Evolutionary conservation across 1,140 invertebrate species (phyloP).

Genomic region (Xylocopa sonorina): DNA sequence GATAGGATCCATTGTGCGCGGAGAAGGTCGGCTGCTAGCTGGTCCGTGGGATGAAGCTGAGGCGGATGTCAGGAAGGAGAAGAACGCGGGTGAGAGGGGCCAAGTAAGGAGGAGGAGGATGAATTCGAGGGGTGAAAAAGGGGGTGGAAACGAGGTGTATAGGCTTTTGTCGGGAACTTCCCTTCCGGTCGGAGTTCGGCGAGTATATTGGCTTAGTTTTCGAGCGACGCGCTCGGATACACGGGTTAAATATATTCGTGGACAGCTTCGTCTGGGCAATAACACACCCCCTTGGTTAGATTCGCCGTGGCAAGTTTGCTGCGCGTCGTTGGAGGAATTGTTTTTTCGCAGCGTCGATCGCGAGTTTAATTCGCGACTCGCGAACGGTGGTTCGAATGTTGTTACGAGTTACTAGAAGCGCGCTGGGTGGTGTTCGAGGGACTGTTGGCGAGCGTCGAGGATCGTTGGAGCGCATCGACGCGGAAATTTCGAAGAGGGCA

Average conservation of each 20-base stretch:
- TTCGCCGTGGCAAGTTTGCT: not conserved
- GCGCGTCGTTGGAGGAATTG: not conserved
- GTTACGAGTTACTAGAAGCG: not conserved
- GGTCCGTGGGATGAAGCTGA: constrained; percentile 41
- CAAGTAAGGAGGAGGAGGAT: not conserved
- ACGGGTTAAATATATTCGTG: constrained; percentile 59
- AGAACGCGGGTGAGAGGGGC: not conserved
- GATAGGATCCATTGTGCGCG: constrained; percentile 68
- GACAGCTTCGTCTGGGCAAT: constrained; percentile 20
- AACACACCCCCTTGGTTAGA: constrained; percentile 3
- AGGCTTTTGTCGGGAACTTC: constrained; percentile 70
- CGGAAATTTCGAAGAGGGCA: not conserved
- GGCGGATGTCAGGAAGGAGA: constrained; percentile 4
- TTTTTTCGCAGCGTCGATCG: not conserved
- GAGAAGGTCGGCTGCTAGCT: constrained; percentile 36
- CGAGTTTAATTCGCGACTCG: not conserved
- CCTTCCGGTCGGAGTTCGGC: constrained; percentile 53
- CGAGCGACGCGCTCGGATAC: constrained; percentile 58
- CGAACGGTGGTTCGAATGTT: not conserved
- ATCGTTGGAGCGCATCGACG: not conserved
- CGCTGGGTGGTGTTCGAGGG: too few relatives aligned
- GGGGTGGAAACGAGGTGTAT: constrained; percentile 32
- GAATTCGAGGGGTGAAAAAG: too few relatives aligned
- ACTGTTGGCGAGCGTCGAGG: not conserved
- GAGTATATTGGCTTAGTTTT: constrained; percentile 68